These are phyloP conservation scores for Habrosyne pyritoides DNA, from an alignment of 2,888 invertebrate species.

Conservation along the genomic window DNA sequence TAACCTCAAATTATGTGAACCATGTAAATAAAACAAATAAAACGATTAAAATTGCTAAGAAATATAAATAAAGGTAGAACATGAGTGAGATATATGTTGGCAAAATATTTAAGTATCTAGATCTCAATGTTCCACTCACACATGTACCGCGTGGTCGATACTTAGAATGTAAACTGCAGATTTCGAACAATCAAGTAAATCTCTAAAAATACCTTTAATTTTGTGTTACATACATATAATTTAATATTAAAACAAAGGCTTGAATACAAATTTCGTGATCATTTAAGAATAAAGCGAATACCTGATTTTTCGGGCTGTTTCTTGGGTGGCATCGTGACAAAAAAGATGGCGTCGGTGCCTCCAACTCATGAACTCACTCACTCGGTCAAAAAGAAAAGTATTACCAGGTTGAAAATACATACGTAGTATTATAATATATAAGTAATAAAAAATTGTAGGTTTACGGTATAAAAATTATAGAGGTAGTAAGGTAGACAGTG, in stretches of 20 bases:
- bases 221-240: neutral
- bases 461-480: too few species aligned
- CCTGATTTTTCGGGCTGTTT: conserved; percentile 94
- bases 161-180: conserved; percentile 14
- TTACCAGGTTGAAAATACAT: conserved; percentile 16
- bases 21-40: too few species aligned
- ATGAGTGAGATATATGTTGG: too few species aligned
- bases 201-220: neutral
- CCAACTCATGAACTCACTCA: conserved; percentile 16
- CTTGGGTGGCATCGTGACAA: conserved; percentile 91
- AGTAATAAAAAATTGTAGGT: too few species aligned
- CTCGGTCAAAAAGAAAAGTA: conserved; percentile 15
- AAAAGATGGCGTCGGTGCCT: conserved; percentile 72
- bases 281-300: conserved; percentile 55
- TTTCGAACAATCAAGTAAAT: neutral
- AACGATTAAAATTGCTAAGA: too few species aligned
- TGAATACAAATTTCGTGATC: neutral
- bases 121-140: too few species aligned
- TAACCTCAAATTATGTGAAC: conserved; percentile 53
- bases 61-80: too few species aligned
- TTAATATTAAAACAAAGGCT: neutral
- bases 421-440: conserved; percentile 12
- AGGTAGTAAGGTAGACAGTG: too few species aligned
- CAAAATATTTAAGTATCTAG: too few species aligned
- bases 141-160: conserved; percentile 62